phyloP scores from a whole-genome alignment of 2,797 vertebrate genomes.

The Diglossa cyanea region DNA sequence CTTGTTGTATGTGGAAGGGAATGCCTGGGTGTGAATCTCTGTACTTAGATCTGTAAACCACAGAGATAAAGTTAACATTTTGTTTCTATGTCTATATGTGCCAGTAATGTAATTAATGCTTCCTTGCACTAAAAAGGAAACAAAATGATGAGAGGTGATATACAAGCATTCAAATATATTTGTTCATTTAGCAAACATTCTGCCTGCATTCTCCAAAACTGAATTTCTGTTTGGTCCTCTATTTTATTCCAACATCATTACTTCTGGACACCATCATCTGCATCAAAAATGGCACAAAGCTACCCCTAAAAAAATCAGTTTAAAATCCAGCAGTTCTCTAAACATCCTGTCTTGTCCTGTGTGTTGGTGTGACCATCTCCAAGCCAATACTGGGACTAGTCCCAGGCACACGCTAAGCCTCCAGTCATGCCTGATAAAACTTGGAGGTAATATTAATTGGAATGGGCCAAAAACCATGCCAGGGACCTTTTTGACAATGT shows the following conservation, averaged over 20 bases:
- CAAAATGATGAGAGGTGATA: background rate
- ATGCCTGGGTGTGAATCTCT: background rate
- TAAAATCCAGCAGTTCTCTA: background rate
- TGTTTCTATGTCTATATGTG: background rate
- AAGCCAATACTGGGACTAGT: background rate
- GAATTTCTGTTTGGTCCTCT: background rate
- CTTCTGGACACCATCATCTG: background rate
- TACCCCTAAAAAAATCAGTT: background rate
- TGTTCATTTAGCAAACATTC: background rate
- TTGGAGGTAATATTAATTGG: background rate
- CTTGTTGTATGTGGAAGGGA: background rate
- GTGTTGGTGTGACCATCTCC: no score
- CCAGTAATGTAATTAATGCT: background rate
- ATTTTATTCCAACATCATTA: background rate
- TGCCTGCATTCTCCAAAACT: background rate
- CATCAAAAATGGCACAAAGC: background rate
- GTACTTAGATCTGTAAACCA: background rate
- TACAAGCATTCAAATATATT: background rate
- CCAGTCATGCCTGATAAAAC: background rate
- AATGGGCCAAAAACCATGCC: background rate
- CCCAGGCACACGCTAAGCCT: background rate
- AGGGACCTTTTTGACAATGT: background rate
- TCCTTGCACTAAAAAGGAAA: background rate
- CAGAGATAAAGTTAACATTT: background rate
- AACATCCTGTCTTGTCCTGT: background rate